Base-by-base conservation (phyloP, 2,797 vertebrate genomes). In the Acanthornis magna region DNA sequence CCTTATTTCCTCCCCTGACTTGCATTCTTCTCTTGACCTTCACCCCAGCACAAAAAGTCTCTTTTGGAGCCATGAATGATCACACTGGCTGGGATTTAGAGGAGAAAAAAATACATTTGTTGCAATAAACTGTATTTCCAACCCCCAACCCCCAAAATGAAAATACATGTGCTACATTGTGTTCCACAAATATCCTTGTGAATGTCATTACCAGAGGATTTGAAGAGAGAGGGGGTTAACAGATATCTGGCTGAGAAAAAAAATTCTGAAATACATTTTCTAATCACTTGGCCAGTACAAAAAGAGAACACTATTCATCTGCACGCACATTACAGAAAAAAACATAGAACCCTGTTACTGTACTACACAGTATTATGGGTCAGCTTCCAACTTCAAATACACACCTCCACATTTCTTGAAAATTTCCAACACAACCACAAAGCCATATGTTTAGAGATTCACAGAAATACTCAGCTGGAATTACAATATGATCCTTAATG, bases 361-460 rank as follows among this genome's bases (percentile, higher is more conserved):
- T 86, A 78, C 36, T 93, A 67, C 53, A 38, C n/a, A 61, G 54
- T 88, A 75, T 82, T 80, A 55, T 26, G 67, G 94, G 89, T 94
- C 91, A 82, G 22, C 57, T 96, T 91, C 78, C 85, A 95, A 82
- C 53, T 93, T 93, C 51, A 95, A 81, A 90, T 75, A 93, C 17
- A 92, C 91, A 92, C 89, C 85, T 90, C 57, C 91, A 60, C 30
- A 11, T 85, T 95, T 90, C 84, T 89, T 42, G 11, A 95, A 88
- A 94, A 91, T 70, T 75, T 90, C 72, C 73, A 91, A 47, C 47
- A 72, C 85, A 91, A 63, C 77, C 42, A 62, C 68, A 91, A 60
- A 85, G 45, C 82, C 80, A 84, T 93, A 94, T 91, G 85, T 55
- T 96, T 95, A 73, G 62, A 91, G 58, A 88, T 87, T 86, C 87